Evolutionary conservation across 2,888 invertebrate genomes (phyloP), one percentile per base, ranked within the genome.

Genomic region (Nymphalis urticae): DNA sequence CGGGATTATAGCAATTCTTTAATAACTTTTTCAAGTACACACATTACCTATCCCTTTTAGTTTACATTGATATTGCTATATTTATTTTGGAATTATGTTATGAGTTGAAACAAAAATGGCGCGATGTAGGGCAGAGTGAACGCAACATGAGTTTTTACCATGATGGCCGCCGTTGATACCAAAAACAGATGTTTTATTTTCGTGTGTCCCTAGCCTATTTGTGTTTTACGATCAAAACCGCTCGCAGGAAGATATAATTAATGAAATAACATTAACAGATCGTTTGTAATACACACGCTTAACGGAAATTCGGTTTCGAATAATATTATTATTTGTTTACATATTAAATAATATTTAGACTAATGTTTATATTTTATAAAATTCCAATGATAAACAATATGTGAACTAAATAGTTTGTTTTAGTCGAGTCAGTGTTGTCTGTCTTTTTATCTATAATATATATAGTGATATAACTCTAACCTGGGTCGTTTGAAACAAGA

Each of bases 181-280:
- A 82, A 85, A 85, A 85, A 84, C 86, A 87, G 81, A 83, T 80
- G 77, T 83, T 84, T 84, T 90, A 90, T 90, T 90, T 89, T 85
- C 60, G 82, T 84, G 79, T 82, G 84, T 85, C 84, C 77, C 85
- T 79, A 76, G 78, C 76, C 81, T 83, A 82, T 82, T 82, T 80
- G 77, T 81, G 82, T 77, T 85, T 86, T 80, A 87, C 83, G 84
- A 85, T 74, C 73, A 76, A 81, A 78, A 75, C 81, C 80, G 78
- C 76, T 77, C 79, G 82, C 89, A 90, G 89, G 89, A 90, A 89
- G 89, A 79, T 84, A 85, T 89, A 85, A 89, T 86, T 88, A 91
- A 89, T 86, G 82, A 79, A 82, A 83, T 77, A 84, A 85, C 85
- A 87, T 89, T 85, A 88, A 86, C 86, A 85, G 81, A 76, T 82